Percentiles rank a stretch among this genome's conserved stretches.
Conservation (phyloP, 2,113 vertebrate genomes). For the Corythornis madagascariensis region DNA sequence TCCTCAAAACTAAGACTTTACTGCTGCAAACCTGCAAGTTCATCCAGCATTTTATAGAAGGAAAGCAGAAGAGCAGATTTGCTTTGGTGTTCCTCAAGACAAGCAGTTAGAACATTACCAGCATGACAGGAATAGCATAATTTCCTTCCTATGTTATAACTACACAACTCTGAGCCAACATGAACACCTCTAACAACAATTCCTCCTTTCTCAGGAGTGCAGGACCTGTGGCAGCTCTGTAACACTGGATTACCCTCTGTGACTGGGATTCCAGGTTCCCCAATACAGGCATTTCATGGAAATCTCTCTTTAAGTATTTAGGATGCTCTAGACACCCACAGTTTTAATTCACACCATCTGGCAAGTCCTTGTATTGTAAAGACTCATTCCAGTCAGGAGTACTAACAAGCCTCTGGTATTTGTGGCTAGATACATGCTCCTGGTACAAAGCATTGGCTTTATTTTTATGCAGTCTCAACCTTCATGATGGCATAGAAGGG, state of each 20-base stretch:
- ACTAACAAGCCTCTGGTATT: not conserved
- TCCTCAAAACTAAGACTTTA: not conserved
- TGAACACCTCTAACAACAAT: not conserved
- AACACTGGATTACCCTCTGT: not conserved
- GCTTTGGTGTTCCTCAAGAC: not conserved
- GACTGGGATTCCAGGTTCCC: not conserved
- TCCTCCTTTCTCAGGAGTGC: not conserved
- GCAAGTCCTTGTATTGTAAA: not conserved
- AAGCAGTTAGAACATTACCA: not conserved
- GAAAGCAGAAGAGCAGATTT: not conserved
- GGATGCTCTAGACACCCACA: not conserved
- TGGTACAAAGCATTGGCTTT: not conserved
- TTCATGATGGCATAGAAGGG: not conserved
- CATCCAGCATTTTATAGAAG: not conserved
- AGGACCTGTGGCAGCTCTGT: not conserved
- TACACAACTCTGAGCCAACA: not conserved
- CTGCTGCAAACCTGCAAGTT: not conserved
- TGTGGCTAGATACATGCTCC: not conserved
- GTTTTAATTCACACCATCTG: not conserved
- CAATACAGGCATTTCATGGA: not conserved
- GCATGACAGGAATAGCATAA: accelerated
- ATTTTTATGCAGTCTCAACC: not conserved
- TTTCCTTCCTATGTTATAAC: not conserved
- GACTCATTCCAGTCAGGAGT: not conserved
- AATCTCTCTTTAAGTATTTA: not conserved